Evolutionary conservation across 1,140 invertebrate species (phyloP), one percentile per base, ranked within the genome.

Genomic region (Panagrolaimus sp.): DNA sequence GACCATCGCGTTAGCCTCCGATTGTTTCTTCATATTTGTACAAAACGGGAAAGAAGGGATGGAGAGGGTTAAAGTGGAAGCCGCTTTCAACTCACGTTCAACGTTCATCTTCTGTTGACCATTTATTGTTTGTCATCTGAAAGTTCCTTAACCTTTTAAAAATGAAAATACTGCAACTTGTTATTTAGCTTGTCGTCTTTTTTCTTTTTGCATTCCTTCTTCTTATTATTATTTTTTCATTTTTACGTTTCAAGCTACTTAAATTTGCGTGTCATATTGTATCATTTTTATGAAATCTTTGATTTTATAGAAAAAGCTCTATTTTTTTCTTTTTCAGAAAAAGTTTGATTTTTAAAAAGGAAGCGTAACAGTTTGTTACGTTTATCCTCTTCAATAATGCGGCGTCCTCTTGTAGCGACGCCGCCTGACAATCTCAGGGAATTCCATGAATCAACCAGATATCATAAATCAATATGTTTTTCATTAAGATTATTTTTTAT

Each of bases 71-170:
- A 20, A 57, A n/a, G 20, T 57, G 20, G 51, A 57, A 57, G 51
- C 51, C 27, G 51, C 51, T 57, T 57, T 57, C 51, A 57, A 57
- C 20, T 57, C 51, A 57, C 51, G 51, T 57, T 57, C 51, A 57
- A 57, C 51, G 27, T 57, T 25, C 20, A 27, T 57, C 51, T 27
- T 20, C 27, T 27, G 51, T 25, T 57, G 51, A 27, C 51, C 20
- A 20, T 57, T 25, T 20, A 57, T 27, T 25, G 20, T 57, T 27
- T 27, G 51, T 57, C n/a, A n/a, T n/a, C 27, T 57, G 20, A 27
- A 20, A 57, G 20, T 57, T 57, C 20, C 20, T 27, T 27, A 25
- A 25, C 51, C 51, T 27, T 20, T 57, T 57, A 11, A 4, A n/a
- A 14, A 57, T 57, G 20, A 57, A 25, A 57, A 11, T 57, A 20